Evolutionary conservation across 2,888 invertebrate genomes (phyloP), one percentile per base, ranked within the genome.

Genomic region (Lochmaea capreae): DNA sequence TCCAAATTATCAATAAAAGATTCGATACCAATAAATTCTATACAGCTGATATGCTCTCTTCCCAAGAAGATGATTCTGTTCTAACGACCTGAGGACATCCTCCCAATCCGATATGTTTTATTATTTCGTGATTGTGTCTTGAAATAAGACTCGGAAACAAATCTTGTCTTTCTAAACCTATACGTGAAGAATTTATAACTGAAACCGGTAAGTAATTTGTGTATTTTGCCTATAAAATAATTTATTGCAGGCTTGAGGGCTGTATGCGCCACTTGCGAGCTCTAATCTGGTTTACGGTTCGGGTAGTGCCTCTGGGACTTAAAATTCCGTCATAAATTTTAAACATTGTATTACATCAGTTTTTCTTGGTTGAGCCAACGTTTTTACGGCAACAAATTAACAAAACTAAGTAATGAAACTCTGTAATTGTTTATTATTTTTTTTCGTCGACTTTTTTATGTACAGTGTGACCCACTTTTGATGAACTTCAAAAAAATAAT

Each of bases 171-270:
- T 9, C 54, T 16, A 63, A 70, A 63, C 63, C 26, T 54, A 18
- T 33, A 46, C 42, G 63, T 73, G 65, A 73, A 68, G 26, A 73
- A 73, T 73, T 46, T 49, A 73, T 65, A 69, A 46, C 62, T 54
- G 62, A 59, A 65, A 73, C 68, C 73, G 68, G 69, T 73, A 70
- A 63, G 70, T 70, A 65, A 73, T 73, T 69, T 69, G 69, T 65
- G 73, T 73, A 73, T 73, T 73, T 69, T 70, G 59, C 69, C 69
- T 65, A 73, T 69, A 65, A 73, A 73, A 73, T 73, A 65, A 73
- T 73, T 73, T 69, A 73, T 73, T 65, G 63, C 65, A 58, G 73
- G 63, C 70, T 49, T 63, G 70, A 54, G 70, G 63, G 54, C 49
- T 70, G 63, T 42, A 70, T 54, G 70, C 70, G 52, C 70, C 63